These are phyloP conservation scores for Taphrorychus bicolor DNA, from an alignment of 2,888 invertebrate genomes.

Conservation along the genomic window DNA sequence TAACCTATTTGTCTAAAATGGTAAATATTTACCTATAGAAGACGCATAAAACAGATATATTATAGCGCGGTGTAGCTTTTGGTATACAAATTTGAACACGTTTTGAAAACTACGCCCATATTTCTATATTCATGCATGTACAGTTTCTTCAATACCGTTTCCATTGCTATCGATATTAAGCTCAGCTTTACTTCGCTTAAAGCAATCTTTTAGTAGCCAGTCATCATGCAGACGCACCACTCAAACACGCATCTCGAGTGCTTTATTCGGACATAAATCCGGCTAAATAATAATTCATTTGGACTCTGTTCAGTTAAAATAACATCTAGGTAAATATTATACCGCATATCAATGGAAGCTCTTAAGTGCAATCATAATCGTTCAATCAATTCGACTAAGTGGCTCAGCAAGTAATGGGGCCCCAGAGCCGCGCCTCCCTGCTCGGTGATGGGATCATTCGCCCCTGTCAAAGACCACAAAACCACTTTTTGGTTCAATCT, in stretches of 20 bases:
- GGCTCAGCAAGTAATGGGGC: conserved; percentile 30
- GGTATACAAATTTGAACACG: background rate
- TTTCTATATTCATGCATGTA: background rate
- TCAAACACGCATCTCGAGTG: conserved; percentile 19
- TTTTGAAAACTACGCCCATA: background rate
- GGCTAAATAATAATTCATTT: conserved; percentile 29
- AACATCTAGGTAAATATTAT: conserved; percentile 35
- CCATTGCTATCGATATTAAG: too few species aligned
- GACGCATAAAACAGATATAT: conserved; percentile 17
- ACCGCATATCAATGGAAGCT: conserved; percentile 29
- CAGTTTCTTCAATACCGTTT: too few species aligned
- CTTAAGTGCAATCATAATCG: conserved; percentile 34
- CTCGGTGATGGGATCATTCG: conserved; percentile 13
- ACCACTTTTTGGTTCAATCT: background rate
- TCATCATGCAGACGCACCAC: conserved; percentile 6
- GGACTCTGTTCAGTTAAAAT: conserved; percentile 24
- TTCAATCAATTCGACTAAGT: conserved; percentile 37
- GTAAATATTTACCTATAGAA: conserved; percentile 29
- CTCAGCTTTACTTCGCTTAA: background rate
- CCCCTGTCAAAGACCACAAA: conserved; percentile 8
- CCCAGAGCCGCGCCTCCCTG: conserved; percentile 27
- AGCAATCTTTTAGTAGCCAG: conserved; percentile 3
- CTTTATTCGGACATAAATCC: conserved; percentile 16
- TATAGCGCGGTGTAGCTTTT: conserved; percentile 3
- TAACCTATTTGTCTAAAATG: conserved; percentile 35